phyloP scores from a whole-genome alignment of 2,113 vertebrate species.

The Colistium nudipinnis region DNA sequence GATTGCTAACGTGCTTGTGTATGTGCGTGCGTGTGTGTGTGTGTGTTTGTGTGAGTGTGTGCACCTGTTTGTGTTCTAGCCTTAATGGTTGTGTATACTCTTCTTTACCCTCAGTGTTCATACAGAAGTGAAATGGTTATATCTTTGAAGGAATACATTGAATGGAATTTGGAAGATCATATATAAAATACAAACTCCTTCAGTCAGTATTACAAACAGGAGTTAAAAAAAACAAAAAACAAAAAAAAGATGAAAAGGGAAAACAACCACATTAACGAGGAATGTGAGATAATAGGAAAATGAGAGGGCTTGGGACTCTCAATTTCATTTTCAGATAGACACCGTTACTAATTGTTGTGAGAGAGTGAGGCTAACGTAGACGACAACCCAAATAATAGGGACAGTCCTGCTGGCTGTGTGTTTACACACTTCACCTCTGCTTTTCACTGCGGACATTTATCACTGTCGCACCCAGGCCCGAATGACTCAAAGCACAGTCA shows the following conservation, averaged over 20 bases:
- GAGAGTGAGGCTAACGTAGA: conserved; percentile 15
- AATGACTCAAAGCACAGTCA: conserved; percentile 54
- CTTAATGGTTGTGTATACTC: too few relatives aligned
- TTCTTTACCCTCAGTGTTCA: too few relatives aligned
- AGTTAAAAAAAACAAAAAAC: background rate
- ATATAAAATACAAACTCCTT: too few relatives aligned
- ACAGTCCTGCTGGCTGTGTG: conserved; percentile 29
- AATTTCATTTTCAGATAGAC: conserved; percentile 16
- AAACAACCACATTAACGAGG: background rate
- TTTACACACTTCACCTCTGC: conserved; percentile 49
- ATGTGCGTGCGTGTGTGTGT: background rate
- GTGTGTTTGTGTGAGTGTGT: too few relatives aligned
- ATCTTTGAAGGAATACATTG: too few relatives aligned
- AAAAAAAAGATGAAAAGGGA: background rate
- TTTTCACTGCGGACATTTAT: conserved; percentile 48
- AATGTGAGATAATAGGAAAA: background rate
- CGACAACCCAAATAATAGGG: conserved; percentile 54
- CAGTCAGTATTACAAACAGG: too few relatives aligned
- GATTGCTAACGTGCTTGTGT: background rate
- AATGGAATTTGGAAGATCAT: too few relatives aligned
- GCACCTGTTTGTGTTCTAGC: too few relatives aligned
- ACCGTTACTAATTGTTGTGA: conserved; percentile 31
- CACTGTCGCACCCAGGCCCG: conserved; percentile 41
- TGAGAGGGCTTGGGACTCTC: background rate
- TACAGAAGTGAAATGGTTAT: too few relatives aligned